Evolutionary conservation across 2,888 invertebrate genomes (phyloP), one percentile per base, ranked within the genome.

Genomic region (Stenichneumon culpator): DNA sequence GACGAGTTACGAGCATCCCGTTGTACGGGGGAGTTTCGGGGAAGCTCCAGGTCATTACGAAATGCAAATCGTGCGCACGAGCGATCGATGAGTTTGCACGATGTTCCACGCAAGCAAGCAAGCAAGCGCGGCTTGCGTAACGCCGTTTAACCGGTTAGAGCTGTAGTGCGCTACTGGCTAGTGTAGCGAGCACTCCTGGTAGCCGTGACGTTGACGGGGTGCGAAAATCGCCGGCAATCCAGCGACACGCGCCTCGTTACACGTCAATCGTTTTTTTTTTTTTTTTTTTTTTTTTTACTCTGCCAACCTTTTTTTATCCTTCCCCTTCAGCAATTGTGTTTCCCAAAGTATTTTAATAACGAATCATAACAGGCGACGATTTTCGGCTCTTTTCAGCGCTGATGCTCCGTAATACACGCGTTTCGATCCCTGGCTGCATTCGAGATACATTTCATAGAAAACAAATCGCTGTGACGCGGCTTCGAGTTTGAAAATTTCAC

Each of bases 241-340:
- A 87, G 86, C 87, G 93, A 90, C 93, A 93, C 93, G 93, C 91
- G 93, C 91, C 93, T 93, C 90, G 91, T 93, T 93, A 93, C 89
- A 86, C 89, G 89, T 63, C 91, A 89, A 92, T 93, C 90, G 89
- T 87, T 90, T 90, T 90, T 86, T 84, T 86, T 86, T 73, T 81
- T 81, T 81, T 74, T 65, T 68, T 44, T 50, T 69, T 57, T 28
- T 4, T 25, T 25, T 25, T 25, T 25, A 2, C 32, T 68, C 32
- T 50, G 54, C 36, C 44, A 54, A 72, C 50, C 78, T 69, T 73
- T 79, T 72, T 73, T 84, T 82, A 52, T 22, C 19, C 78, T 74
- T 68, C 83, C 28, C 80, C 70, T 70, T 77, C 60, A 32, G 16
- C n/a, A 36, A 39, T 44, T 67, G 50, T 54, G 82, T 73, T 90